Evolutionary conservation across 2,113 vertebrate species (phyloP).

Genomic region (Notothenia rossii): DNA sequence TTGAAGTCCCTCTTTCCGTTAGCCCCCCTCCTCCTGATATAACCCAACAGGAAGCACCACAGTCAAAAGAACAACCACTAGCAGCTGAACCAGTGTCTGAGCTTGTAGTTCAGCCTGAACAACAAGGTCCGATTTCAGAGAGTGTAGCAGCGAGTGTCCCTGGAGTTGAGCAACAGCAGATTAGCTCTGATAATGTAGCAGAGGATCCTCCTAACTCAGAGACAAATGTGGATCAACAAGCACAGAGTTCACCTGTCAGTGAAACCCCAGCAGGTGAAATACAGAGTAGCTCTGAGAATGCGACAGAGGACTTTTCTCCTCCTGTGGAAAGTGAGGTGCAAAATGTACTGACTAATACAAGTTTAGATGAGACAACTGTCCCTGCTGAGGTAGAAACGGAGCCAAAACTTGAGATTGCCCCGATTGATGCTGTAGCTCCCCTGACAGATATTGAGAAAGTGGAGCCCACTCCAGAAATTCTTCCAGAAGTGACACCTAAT

Average conservation of each 20-base stretch:
- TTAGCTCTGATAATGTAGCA: constrained; percentile 20
- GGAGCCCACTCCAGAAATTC: constrained; percentile 42
- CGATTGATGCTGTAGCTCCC: constrained; percentile 40
- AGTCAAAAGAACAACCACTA: constrained; percentile 42
- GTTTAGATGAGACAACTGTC: constrained; percentile 51
- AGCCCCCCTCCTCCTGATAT: constrained; percentile 69
- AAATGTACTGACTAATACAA: constrained; percentile 40
- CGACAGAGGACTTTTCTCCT: constrained; percentile 20
- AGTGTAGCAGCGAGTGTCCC: constrained; percentile 9
- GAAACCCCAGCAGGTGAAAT: constrained; percentile 26
- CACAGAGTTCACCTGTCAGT: constrained; percentile 24
- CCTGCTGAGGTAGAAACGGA: constrained; percentile 42
- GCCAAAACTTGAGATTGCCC: constrained; percentile 39
- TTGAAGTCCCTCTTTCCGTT: constrained; percentile 59
- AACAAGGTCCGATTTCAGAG: constrained; percentile 42
- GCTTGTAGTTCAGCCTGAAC: constrained; percentile 18
- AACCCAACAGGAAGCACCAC: constrained; percentile 65
- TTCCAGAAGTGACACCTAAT: constrained; percentile 52
- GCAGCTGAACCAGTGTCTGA: constrained; percentile 25
- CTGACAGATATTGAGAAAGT: constrained; percentile 39
- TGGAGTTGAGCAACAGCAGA: constrained; percentile 38
- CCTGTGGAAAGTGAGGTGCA: constrained; percentile 42
- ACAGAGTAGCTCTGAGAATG: constrained; percentile 30
- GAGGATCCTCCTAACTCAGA: constrained; percentile 16
- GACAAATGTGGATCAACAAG: constrained; percentile 29